phyloP scores from a whole-genome alignment of 2,113 vertebrate species.

The Mobula hypostoma region DNA sequence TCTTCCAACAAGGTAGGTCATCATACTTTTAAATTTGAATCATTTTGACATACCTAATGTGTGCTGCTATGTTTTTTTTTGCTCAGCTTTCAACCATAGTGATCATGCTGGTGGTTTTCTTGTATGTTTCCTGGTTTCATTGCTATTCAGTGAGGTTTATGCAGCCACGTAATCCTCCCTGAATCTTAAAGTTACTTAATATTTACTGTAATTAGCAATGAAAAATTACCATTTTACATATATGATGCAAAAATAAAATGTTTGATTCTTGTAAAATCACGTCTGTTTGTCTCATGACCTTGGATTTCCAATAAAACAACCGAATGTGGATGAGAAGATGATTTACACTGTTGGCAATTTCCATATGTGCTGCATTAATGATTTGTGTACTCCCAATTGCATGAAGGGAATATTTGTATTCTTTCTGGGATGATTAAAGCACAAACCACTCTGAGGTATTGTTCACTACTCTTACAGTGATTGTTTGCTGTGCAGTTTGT shows the following conservation, averaged over 20 bases:
- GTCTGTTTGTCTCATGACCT: not conserved
- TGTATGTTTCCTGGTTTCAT: not conserved
- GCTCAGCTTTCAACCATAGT: not conserved
- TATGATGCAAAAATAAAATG: not conserved
- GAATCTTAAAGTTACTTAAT: not conserved
- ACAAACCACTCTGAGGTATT: not conserved
- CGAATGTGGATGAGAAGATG: not conserved
- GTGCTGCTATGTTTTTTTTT: not conserved
- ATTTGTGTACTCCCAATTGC: not conserved
- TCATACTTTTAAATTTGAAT: not conserved
- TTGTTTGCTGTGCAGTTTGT: not conserved
- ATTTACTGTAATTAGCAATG: not conserved
- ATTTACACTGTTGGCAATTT: not conserved
- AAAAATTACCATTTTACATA: not conserved
- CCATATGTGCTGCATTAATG: not conserved
- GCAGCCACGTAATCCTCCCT: not conserved
- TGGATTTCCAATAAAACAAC: not conserved
- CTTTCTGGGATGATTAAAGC: not conserved
- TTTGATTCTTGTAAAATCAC: not conserved
- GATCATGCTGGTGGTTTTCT: not conserved
- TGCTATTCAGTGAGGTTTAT: not conserved
- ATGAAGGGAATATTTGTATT: not conserved
- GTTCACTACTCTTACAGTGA: not conserved
- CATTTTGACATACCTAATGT: not conserved
- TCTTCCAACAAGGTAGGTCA: slow-evolving; percentile 96